phyloP scores from a whole-genome alignment of 2,113 vertebrate species.

The Pangasianodon hypophthalmus region DNA sequence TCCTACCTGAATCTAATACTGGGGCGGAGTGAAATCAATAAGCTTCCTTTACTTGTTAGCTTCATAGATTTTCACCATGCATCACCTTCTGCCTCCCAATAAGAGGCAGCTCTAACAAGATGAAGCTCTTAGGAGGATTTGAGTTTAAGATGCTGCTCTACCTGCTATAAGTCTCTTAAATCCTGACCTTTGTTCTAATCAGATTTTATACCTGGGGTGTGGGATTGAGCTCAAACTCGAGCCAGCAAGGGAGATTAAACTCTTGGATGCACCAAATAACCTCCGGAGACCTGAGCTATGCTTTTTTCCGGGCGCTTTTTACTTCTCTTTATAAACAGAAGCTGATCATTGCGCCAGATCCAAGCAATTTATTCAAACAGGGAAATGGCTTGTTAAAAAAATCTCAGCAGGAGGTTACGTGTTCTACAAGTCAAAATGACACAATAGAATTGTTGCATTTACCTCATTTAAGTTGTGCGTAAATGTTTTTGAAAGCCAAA shows the following conservation, averaged over 20 bases:
- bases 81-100: conserved; percentile 64
- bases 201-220: conserved; percentile 52
- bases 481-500: neutral
- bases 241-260: conserved; percentile 15
- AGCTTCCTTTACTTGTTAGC: neutral
- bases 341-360: neutral
- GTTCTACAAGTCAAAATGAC: neutral
- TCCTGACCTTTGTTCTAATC: conserved; percentile 68
- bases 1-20: neutral
- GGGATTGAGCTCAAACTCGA: conserved; percentile 52
- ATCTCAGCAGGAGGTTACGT: neutral
- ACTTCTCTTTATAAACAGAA: neutral
- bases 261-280: conserved; percentile 1
- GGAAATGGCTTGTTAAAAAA: neutral
- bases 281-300: neutral
- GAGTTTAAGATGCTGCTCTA: conserved; percentile 75
- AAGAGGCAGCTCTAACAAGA: conserved; percentile 78
- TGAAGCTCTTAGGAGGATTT: conserved; percentile 81
- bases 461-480: no score
- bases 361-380: neutral
- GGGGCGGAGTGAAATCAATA: neutral
- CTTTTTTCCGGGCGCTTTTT: neutral
- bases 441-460: neutral
- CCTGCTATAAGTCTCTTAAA: conserved; percentile 77
- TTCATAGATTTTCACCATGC: conserved; percentile 30